phyloP scores from a whole-genome alignment of 2,113 vertebrate species.

The Podocnemis expansa region DNA sequence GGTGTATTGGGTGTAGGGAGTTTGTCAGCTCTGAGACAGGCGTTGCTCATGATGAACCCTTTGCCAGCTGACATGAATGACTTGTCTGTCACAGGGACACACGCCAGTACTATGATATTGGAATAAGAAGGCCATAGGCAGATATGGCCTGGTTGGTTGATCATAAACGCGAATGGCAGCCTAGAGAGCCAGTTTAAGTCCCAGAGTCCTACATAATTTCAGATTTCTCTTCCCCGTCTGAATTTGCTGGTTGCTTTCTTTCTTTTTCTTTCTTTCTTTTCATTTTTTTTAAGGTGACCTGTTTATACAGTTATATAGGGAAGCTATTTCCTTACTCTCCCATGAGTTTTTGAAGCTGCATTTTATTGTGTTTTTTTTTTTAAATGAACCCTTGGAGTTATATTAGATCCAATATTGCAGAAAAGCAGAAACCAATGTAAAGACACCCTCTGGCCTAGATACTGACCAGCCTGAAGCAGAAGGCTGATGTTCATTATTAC shows the following conservation, averaged over 20 bases:
- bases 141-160: background rate
- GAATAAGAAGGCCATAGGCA: background rate
- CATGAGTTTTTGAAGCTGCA: background rate
- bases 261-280: background rate
- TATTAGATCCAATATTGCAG: background rate
- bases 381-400: background rate
- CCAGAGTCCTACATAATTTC: background rate
- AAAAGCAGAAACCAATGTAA: background rate
- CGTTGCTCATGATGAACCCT: background rate
- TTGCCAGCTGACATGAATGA: background rate
- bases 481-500: constrained; percentile 31
- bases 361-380: background rate
- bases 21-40: background rate
- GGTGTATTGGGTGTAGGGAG: background rate
- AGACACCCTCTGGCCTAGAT: background rate
- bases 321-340: background rate
- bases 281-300: background rate
- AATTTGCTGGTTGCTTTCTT: background rate
- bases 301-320: background rate
- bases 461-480: constrained; percentile 9
- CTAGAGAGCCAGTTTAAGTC: background rate
- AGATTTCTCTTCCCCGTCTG: background rate
- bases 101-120: background rate
- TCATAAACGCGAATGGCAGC: background rate
- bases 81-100: background rate